Evolutionary conservation across 1,140 invertebrate genomes (phyloP), one percentile per base, ranked within the genome.

Genomic region (Cydia amplana): DNA sequence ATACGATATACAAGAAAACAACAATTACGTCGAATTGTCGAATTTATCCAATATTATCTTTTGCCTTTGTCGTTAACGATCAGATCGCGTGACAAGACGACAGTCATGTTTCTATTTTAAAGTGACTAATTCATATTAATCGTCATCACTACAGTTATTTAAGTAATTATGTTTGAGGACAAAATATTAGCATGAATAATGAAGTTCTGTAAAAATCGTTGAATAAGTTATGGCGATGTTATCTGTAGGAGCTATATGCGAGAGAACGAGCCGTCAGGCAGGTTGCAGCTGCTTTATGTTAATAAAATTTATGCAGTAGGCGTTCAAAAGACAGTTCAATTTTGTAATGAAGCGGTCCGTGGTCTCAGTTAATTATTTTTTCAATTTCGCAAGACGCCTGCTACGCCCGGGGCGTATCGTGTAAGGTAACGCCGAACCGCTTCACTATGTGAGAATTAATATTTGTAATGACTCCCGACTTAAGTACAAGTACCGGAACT

Each of bases 281-380:
- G 74, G 32, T 75, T 65, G 74, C 72, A 74, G 77, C 76, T 51
- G 77, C 49, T 63, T 75, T 77, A 77, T 77, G 73, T 78, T 77
- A 80, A 78, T 79, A 77, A 77, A 82, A 82, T 81, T 80, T 83
- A 88, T 82, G 75, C 82, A 79, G 83, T 83, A 83, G 83, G 81
- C 83, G 83, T 85, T 82, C 74, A 82, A 83, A 82, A 86, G 79
- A 85, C 83, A 84, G 80, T 84, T 83, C 82, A 85, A 85, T 86
- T 84, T 85, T 82, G 84, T 84, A 87, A 88, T 86, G 78, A 84
- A 85, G 82, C 78, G 77, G 79, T 88, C 75, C 81, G 79, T 78
- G 81, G 75, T 85, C 83, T 75, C 73, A 70, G 79, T 87, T 88
- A 88, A 91, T 88, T 89, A 86, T 86, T 84, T 86, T 91, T 87